phyloP scores from a whole-genome alignment of 2,888 invertebrate genomes.

The Parasteatoda lunata region DNA sequence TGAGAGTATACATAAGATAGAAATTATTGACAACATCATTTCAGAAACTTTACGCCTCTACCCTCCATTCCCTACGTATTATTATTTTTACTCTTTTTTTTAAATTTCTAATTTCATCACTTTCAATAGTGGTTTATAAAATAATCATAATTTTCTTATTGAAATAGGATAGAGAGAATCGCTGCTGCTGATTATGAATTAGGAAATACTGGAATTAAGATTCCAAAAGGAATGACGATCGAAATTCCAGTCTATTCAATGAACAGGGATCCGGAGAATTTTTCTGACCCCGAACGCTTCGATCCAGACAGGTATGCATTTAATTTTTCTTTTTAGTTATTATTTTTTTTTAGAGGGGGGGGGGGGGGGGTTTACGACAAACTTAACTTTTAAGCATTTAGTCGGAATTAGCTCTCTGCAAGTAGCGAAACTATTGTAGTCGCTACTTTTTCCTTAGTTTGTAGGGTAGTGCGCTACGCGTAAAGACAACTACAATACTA shows the following conservation, averaged over 20 bases:
- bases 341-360: too few species aligned
- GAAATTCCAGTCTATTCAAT: conserved; percentile 36
- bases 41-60: conserved; percentile 52
- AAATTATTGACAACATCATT: conserved; percentile 39
- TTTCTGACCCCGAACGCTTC: conserved; percentile 47
- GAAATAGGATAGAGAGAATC: conserved; percentile 8
- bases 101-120: too few species aligned
- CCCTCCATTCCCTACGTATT: conserved; percentile 29
- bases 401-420: too few species aligned
- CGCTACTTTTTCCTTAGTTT: too few species aligned
- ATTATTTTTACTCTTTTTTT: not conserved
- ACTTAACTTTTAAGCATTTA: too few species aligned
- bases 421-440: too few species aligned
- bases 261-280: conserved; percentile 45
- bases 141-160: not conserved
- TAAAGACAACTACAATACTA: too few species aligned
- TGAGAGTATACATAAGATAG: conserved; percentile 25
- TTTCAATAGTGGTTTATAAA: too few species aligned
- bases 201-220: conserved; percentile 48
- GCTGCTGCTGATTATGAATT: conserved; percentile 24
- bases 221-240: conserved; percentile 37
- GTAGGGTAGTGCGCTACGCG: too few species aligned
- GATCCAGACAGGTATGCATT: conserved; percentile 38
- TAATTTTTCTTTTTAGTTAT: too few species aligned
- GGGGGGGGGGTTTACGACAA: too few species aligned